Evolutionary conservation across 1,140 invertebrate genomes (phyloP).

Genomic region (Nixonia krombeini): DNA sequence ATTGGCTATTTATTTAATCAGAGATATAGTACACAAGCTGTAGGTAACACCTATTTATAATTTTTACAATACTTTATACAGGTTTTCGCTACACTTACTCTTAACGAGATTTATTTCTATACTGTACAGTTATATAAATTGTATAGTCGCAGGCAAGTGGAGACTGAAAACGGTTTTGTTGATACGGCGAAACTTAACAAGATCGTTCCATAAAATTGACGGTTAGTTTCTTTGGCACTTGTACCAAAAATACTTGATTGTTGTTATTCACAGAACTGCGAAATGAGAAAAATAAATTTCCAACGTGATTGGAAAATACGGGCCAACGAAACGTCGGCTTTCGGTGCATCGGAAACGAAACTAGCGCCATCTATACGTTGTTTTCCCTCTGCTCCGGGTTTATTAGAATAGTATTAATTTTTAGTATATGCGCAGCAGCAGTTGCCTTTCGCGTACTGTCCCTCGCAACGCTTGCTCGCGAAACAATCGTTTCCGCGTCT

Average conservation of each 20-base stretch:
- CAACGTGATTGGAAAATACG: no score
- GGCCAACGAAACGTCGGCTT: background rate
- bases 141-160: slow-evolving; percentile 50
- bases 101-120: slow-evolving; percentile 63
- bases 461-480: background rate
- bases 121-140: slow-evolving; percentile 65
- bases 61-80: slow-evolving; percentile 72
- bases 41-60: slow-evolving; percentile 72
- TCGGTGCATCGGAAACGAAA: background rate
- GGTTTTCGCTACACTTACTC: slow-evolving; percentile 63
- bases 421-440: slow-evolving; percentile 1
- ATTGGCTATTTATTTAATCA: slow-evolving; percentile 71
- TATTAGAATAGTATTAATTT: background rate
- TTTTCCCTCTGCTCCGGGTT: background rate
- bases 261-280: no score
- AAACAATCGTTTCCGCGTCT: no score
- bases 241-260: no score
- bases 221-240: no score
- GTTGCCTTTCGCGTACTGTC: background rate
- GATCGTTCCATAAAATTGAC: no score
- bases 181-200: slow-evolving; percentile 10
- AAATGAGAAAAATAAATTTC: no score
- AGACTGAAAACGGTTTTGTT: slow-evolving; percentile 12
- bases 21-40: slow-evolving; percentile 72
- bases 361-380: background rate